These are phyloP conservation scores for Leiothrix lutea DNA, from an alignment of 2,113 vertebrate species.

Conservation along the genomic window DNA sequence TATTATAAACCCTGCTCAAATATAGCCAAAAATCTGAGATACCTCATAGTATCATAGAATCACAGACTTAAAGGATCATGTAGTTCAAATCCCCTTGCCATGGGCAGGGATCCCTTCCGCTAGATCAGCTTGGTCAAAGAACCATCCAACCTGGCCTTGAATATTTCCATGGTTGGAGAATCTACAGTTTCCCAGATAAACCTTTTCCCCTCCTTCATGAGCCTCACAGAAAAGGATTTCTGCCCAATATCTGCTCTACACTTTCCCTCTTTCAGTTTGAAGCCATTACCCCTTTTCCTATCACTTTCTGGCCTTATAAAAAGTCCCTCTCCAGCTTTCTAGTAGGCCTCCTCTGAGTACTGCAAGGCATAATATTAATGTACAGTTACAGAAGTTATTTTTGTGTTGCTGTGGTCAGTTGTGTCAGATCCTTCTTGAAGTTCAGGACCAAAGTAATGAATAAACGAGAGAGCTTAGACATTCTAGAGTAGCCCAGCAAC, in stretches of 20 bases:
- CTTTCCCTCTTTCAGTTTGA: not conserved
- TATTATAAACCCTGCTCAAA: not conserved
- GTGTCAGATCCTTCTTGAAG: not conserved
- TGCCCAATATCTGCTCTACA: not conserved
- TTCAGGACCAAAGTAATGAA: not conserved
- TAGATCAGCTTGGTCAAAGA: not conserved
- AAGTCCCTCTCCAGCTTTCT: not conserved
- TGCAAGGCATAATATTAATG: not conserved
- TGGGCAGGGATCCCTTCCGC: not conserved
- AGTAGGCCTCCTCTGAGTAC: rapidly evolving
- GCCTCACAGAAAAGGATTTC: not conserved
- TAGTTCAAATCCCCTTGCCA: not conserved
- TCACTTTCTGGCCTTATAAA: not conserved
- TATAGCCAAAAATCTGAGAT: not conserved
- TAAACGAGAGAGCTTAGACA: not conserved
- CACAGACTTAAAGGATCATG: not conserved
- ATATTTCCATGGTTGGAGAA: not conserved
- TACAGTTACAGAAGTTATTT: not conserved
- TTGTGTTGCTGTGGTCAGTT: not conserved
- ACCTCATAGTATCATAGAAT: not conserved
- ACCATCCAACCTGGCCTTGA: not conserved
- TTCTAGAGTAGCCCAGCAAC: not conserved
- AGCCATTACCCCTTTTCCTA: not conserved
- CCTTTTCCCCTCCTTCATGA: not conserved
- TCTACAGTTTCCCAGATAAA: not conserved